A percentile compares a stretch with the other conserved stretches of the same genome.
Evolutionary conservation across 2,113 vertebrate genomes (phyloP).

Genomic region (Scatophagus argus): DNA sequence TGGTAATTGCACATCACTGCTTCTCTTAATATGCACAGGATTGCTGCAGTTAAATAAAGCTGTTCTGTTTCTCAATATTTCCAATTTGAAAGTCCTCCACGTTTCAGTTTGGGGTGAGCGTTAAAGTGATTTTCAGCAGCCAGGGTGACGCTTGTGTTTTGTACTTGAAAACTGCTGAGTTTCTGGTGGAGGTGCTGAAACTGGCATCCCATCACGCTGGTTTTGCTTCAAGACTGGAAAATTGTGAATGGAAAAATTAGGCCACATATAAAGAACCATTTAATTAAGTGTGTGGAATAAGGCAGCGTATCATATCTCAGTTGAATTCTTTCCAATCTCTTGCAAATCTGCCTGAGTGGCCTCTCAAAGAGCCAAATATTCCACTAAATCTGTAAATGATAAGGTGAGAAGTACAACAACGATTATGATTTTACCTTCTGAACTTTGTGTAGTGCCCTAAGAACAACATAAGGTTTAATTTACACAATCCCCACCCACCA

Average conservation of each 20-base stretch:
- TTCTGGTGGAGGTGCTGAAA: conserved; percentile 24
- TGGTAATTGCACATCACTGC: conserved; percentile 68
- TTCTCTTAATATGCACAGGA: conserved; percentile 64
- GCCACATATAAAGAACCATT: conserved; percentile 18
- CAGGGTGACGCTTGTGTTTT: conserved; percentile 34
- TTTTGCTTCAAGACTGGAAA: conserved; percentile 38
- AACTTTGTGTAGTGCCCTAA: conserved; percentile 38
- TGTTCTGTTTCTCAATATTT: conserved; percentile 45
- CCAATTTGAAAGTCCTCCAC: conserved; percentile 56
- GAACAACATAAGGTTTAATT: conserved; percentile 68
- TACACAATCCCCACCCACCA: conserved; percentile 64
- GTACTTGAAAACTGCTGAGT: conserved; percentile 38
- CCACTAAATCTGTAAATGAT: conserved; percentile 19
- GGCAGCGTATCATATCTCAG: not conserved
- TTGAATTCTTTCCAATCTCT: not conserved
- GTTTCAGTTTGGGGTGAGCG: conserved; percentile 43
- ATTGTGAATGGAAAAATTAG: conserved; percentile 20
- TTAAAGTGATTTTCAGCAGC: conserved; percentile 59
- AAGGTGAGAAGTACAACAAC: conserved; percentile 1
- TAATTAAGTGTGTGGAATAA: conserved; percentile 33
- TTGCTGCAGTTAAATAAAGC: conserved; percentile 55
- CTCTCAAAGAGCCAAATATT: conserved; percentile 10
- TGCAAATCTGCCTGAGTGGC: conserved; percentile 12
- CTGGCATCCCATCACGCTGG: conserved; percentile 20
- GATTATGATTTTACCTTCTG: conserved; percentile 48